Conservation (phyloP, 2,888 invertebrate species). For the Troglohyphantes excavatus region DNA sequence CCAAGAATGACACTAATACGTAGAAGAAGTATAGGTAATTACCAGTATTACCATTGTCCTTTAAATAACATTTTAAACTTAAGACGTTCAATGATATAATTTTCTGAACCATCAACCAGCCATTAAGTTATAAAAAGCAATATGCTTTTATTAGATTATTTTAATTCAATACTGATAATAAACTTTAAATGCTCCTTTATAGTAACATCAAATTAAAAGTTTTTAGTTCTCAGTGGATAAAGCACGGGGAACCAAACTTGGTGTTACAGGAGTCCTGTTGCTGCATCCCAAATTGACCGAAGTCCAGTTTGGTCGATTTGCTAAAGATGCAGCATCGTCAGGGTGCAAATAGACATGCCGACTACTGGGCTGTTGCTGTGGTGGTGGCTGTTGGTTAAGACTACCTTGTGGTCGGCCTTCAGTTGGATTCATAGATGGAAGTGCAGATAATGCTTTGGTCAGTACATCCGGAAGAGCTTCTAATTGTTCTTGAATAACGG, state of each 20-base stretch:
- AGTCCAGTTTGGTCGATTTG: conserved; percentile 79
- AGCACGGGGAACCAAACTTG: conserved; percentile 71
- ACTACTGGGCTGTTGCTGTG: conserved; percentile 51
- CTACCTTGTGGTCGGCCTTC: conserved; percentile 39
- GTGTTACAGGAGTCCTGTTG: conserved; percentile 81
- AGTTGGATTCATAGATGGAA: conserved; percentile 33
- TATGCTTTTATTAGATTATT: conserved; percentile 2
- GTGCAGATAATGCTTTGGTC: conserved; percentile 62
- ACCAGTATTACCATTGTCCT: conserved; percentile 16
- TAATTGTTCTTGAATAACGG: conserved; percentile 92
- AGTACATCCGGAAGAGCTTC: conserved; percentile 92
- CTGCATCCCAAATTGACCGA: conserved; percentile 79
- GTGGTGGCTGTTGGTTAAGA: too few species aligned
- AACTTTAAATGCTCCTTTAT: background rate
- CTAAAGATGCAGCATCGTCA: conserved; percentile 79
- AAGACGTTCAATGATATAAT: background rate
- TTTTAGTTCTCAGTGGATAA: conserved; percentile 78
- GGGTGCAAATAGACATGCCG: conserved; percentile 79
- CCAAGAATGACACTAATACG: background rate
- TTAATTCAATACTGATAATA: background rate
- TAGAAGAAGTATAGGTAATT: conserved; percentile 7
- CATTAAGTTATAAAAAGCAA: conserved; percentile 26
- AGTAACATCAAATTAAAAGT: background rate
- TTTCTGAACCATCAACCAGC: background rate
- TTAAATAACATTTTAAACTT: background rate